Percentiles rank a stretch among this genome's conserved stretches.
Evolutionary conservation across 2,113 vertebrate genomes (phyloP).

Genomic region (Sialia sialis): DNA sequence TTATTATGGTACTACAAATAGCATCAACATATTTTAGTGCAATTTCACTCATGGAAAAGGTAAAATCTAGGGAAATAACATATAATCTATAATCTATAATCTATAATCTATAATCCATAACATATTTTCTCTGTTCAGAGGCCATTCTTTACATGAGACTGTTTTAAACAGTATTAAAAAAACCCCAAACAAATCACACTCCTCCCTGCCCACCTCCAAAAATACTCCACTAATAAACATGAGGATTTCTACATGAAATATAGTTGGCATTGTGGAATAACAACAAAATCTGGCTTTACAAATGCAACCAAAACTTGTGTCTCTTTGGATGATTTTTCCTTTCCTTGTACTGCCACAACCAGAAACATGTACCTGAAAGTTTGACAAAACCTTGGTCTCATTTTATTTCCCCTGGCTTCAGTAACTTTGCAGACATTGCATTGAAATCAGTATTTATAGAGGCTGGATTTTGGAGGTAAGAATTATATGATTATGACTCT

Average conservation of each 20-base stretch:
- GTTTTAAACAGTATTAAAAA: neutral
- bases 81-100: no score
- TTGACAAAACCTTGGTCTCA: neutral
- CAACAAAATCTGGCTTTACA: neutral
- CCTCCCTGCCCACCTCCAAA: neutral
- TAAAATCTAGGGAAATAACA: neutral
- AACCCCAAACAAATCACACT: rapidly evolving
- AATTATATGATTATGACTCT: neutral
- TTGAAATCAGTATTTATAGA: neutral
- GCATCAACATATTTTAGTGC: neutral
- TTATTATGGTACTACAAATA: neutral
- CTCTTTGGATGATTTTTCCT: neutral
- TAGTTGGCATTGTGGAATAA: neutral
- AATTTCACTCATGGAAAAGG: neutral
- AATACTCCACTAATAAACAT: neutral
- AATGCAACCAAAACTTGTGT: neutral
- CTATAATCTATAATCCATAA: no score
- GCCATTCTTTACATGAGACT: neutral
- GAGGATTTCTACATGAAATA: neutral
- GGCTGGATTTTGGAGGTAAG: neutral
- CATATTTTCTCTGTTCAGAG: neutral
- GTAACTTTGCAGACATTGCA: neutral
- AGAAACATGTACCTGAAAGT: neutral
- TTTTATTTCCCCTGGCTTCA: neutral
- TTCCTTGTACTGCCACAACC: neutral